phyloP scores from a whole-genome alignment of 2,113 vertebrate species.

The Hyla sarda region DNA sequence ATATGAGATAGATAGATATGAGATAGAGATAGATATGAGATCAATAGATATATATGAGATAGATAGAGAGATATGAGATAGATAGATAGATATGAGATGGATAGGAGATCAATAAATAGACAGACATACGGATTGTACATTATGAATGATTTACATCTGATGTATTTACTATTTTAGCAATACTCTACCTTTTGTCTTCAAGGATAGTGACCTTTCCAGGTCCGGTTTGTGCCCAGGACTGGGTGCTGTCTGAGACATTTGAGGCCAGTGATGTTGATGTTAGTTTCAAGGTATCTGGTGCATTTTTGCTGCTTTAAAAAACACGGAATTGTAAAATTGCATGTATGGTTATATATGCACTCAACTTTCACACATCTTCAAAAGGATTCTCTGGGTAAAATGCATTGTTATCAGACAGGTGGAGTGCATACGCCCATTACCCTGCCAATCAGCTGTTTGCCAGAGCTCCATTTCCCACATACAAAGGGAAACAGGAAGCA shows the following conservation, averaged over 20 bases:
- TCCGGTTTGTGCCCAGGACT: background rate
- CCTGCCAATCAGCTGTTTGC: no score
- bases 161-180: background rate
- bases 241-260: background rate
- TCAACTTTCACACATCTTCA: no score
- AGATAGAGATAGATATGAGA: no score
- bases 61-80: no score
- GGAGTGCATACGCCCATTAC: no score
- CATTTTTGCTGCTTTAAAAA: background rate
- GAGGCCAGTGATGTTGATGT: constrained; percentile 1
- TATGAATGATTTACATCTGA: background rate
- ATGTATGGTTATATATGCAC: no score
- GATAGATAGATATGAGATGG: background rate
- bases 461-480: no score
- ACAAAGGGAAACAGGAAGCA: no score
- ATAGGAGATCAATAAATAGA: background rate
- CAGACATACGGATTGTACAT: background rate
- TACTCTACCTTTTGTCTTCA: constrained; percentile 10
- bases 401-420: no score
- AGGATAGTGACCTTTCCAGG: constrained; percentile 23
- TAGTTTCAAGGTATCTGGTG: background rate
- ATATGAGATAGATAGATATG: background rate
- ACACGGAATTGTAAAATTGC: background rate
- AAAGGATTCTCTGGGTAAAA: no score
- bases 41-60: no score